Base-by-base conservation (phyloP, 2,888 invertebrate species). In the Operophtera brumata region DNA sequence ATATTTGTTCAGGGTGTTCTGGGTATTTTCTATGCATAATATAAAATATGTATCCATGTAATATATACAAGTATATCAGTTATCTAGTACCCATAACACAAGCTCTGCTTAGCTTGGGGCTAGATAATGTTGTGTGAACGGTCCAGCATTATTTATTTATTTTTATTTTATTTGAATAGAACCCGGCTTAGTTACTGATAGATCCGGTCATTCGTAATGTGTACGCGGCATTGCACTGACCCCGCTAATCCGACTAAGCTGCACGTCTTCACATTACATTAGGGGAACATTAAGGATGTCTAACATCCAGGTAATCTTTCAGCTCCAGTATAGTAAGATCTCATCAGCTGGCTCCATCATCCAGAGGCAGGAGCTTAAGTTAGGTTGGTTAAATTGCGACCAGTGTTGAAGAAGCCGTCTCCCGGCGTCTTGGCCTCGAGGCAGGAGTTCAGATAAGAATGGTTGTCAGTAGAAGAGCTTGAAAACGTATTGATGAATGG, bases 401-500 rank as follows among this genome's bases (percentile, higher is more conserved):
- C 39, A 45, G 25, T 34, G 9, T 40, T 7, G 3, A 5, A 26
- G 10, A 41, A 41, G 2, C 48, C 34, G 1, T 41, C 6, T 11
- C 1, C 12, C 6, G 34, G 4, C 10, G 7, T 12, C 1, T 34
- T 34, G 10, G 26, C 32, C 26, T 4, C 2, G 48, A 30, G 12
- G 4, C 25, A 2, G 0, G 25, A 41, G 48, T 10, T 35, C 48
- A 12, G 0, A 12, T 14, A 34, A 5, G 13, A 26, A 9, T 41
- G 26, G 48, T 14, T 12, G 25, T 14, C 5, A 28, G n/a, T 47
- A 47, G 39, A 47, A 28, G 47, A 47, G 32, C 30, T 48, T 43
- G 37, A 14, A 40, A 50, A 44, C 50, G 44, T 50, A 37, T 39
- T 50, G 43, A 50, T 44, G 30, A 44, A 11, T 39, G 32, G 30